A percentile compares a stretch with the other conserved stretches of the same genome.
Conservation (phyloP, 1,140 invertebrate species). For the Aphelinus certus region DNA sequence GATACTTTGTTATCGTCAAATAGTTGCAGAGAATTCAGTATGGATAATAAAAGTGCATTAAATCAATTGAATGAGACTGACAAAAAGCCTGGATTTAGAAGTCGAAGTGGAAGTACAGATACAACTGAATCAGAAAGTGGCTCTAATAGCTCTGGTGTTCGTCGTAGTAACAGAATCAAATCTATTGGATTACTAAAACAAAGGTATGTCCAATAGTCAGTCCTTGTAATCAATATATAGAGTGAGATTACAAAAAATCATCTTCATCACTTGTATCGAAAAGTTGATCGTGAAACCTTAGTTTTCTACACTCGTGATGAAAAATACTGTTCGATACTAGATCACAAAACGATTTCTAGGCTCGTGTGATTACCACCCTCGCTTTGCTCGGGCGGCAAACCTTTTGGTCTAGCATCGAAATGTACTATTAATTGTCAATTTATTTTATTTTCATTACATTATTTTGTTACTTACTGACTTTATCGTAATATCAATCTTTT, state of each 20-base stretch:
- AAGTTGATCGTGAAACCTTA: no score
- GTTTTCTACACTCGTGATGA: no score
- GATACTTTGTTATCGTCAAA: constrained; percentile 57
- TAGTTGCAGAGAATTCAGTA: constrained; percentile 48
- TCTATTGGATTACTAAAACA: constrained; percentile 63
- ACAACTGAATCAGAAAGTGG: constrained; percentile 61
- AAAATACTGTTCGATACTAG: no score
- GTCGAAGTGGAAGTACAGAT: constrained; percentile 61
- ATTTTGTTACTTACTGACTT: neutral
- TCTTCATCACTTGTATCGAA: no score
- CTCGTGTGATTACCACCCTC: no score
- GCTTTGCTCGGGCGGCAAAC: no score
- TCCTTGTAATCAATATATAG: constrained; percentile 20
- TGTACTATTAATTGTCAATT: no score
- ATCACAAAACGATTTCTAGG: no score
- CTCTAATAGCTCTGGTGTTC: constrained; percentile 61
- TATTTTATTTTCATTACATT: constrained; percentile 1
- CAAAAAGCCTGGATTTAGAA: constrained; percentile 57
- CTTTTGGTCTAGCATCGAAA: no score
- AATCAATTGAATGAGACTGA: constrained; percentile 49
- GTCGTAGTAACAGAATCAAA: constrained; percentile 64
- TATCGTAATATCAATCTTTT: neutral
- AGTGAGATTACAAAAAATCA: no score
- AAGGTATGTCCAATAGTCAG: constrained; percentile 43
- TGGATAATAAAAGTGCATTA: constrained; percentile 48